Evolutionary conservation across 2,888 invertebrate genomes (phyloP), one percentile per base, ranked within the genome.

Genomic region (Chrysolina americana): DNA sequence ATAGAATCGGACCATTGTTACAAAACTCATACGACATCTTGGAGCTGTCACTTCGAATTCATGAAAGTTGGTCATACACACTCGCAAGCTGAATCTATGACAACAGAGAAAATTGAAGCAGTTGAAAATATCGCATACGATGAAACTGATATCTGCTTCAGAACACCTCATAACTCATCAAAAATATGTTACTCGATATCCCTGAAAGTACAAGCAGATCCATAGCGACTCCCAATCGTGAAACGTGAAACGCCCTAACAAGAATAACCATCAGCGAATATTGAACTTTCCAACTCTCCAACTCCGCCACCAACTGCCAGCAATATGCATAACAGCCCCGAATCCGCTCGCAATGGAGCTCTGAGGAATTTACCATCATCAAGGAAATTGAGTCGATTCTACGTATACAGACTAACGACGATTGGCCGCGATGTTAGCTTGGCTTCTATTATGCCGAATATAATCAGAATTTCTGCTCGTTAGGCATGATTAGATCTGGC

Each of bases 371-470:
- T 62, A 69, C 73, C 68, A 69, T 73, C 73, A 69, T 56, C 73
- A 64, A 53, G 53, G 70, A 70, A 70, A 74, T 74, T 74, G 70
- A 70, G 70, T 74, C 71, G 41, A 66, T 56, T 63, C 64, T 13
- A 71, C 72, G 71, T 76, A 76, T 74, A 76, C 77, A 70, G 72
- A 74, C 73, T 78, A 80, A 80, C 76, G 78, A 78, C 78, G 80
- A 80, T 80, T 78, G 78, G 78, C 77, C 76, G 75, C 75, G 72
- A 71, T 73, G 75, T 71, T 75, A 73, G 74, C 74, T 76, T 75
- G 73, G 68, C 76, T 79, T 56, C 70, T 73, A 70, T 73, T 76
- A 75, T 68, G 75, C 74, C 21, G 21, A 21, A 53, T 53, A 53
- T 53, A 53, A 53, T 53, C 53, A 53, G 53, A 53, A 53, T 53